These are phyloP conservation scores for Ormia ochracea DNA, from an alignment of 2,888 invertebrate species.

Conservation along the genomic window DNA sequence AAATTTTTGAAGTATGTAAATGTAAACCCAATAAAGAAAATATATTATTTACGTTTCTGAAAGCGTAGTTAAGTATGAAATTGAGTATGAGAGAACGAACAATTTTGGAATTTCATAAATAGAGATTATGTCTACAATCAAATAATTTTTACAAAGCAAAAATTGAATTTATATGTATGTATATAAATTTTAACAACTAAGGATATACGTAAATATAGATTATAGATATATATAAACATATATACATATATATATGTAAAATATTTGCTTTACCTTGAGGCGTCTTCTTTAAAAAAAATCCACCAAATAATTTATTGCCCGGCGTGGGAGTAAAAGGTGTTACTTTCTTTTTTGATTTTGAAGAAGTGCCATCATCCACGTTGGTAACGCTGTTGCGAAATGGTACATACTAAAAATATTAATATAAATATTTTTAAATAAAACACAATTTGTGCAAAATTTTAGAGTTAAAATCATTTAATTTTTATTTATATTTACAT, in stretches of 20 bases:
- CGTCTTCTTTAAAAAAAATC: slow-evolving; percentile 75
- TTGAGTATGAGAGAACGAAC: no score
- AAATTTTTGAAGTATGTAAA: no score
- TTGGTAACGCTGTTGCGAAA: slow-evolving; percentile 64
- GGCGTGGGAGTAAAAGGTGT: slow-evolving; percentile 71
- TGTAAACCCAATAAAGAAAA: no score
- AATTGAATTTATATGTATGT: no score
- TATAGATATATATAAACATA: background rate
- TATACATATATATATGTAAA: background rate
- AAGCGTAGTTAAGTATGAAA: no score
- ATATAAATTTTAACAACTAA: no score
- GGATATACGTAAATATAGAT: no score
- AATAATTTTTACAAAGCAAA: no score
- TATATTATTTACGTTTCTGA: no score
- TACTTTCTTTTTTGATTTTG: slow-evolving; percentile 66
- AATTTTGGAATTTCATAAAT: no score
- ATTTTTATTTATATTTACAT: slow-evolving; percentile 24
- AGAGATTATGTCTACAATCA: no score
- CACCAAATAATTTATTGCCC: slow-evolving; percentile 73
- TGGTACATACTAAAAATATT: slow-evolving; percentile 69
- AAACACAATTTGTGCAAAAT: slow-evolving; percentile 27
- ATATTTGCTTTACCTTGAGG: slow-evolving; percentile 69
- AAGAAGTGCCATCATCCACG: slow-evolving; percentile 60
- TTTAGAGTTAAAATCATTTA: background rate
- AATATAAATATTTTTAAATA: slow-evolving; percentile 38